Conservation (phyloP, 1,140 invertebrate genomes). For the Cecropterus lyciades region DNA sequence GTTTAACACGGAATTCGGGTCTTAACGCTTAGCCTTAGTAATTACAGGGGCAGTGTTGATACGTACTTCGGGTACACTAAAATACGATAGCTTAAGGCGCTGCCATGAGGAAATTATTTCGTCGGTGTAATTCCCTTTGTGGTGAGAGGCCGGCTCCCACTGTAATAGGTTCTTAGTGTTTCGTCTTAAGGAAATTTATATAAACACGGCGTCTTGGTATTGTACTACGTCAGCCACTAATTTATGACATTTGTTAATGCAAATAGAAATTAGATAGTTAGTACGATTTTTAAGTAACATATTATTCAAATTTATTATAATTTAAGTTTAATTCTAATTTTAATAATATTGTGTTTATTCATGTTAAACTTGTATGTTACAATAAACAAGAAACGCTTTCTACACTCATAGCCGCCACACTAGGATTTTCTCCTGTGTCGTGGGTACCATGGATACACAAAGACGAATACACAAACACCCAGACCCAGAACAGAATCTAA, state of each 20-base stretch:
- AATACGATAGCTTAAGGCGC: slow-evolving; percentile 53
- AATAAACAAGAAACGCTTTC: no score
- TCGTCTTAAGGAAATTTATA: slow-evolving; percentile 27
- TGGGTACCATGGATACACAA: no score
- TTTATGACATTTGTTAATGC: not conserved
- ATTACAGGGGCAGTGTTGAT: slow-evolving; percentile 70
- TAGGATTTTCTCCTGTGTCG: no score
- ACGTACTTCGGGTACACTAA: slow-evolving; percentile 53
- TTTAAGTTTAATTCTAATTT: no score
- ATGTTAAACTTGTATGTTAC: no score
- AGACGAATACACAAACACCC: no score
- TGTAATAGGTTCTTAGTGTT: slow-evolving; percentile 31
- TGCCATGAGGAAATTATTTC: slow-evolving; percentile 51
- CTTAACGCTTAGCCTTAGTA: slow-evolving; percentile 74
- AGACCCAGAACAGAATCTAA: no score
- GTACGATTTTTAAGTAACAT: no score
- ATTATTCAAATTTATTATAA: no score
- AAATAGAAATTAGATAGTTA: not conserved
- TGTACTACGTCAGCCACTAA: slow-evolving; percentile 2
- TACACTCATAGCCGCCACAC: no score
- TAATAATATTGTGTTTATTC: no score
- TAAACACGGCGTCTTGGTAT: slow-evolving; percentile 8
- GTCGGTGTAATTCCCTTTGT: slow-evolving; percentile 46
- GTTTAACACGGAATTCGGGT: slow-evolving; percentile 75
- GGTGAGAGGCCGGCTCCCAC: slow-evolving; percentile 33